Base-by-base conservation (phyloP, 2,888 invertebrate species). In the Apomyelois bistriatella region DNA sequence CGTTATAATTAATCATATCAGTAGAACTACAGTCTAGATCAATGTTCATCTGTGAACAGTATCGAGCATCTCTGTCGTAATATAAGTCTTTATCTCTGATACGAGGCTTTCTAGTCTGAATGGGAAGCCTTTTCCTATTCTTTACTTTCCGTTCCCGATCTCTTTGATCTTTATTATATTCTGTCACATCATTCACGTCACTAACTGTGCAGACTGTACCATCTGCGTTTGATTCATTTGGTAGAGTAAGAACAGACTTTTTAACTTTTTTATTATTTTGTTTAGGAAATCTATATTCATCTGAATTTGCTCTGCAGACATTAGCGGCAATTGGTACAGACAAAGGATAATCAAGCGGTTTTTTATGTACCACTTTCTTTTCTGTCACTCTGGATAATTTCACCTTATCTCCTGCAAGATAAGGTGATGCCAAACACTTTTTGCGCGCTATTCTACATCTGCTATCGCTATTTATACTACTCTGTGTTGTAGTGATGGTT, bases 251-350 rank as follows among this genome's bases (percentile, higher is more conserved):
- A 9, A 86, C 84, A 2, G 83, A 85, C 58, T 88, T 89, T 55
- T 82, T 79, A 2, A 73, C 70, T 58, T 85, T 87, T 57, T 71
- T 82, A 42, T 57, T 73, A 4, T 42, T 55, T 51, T 61, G 69
- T 63, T 76, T 83, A 10, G 58, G 48, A 6, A 62, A 48, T 58
- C 76, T 83, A 38, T 83, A 78, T 58, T 88, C 84, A 58, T 79
- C 84, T 7, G 88, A 89, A 64, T 69, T 86, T n/a, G 82, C 76
- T 72, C 80, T 87, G 57, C 85, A 87, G 35, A 88, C 65, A 49
- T 77, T 79, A 28, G 66, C 69, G 41, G 82, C 80, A 54, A 81
- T 58, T 9, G 84, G 79, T 59, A 79, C 80, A 5, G 85, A 83
- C 5, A 84, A 79, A 3, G 68, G 53, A 6, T 76, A 59, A 38